Evolutionary conservation across 2,888 invertebrate species (phyloP).

Genomic region (Apotomis turbidana): DNA sequence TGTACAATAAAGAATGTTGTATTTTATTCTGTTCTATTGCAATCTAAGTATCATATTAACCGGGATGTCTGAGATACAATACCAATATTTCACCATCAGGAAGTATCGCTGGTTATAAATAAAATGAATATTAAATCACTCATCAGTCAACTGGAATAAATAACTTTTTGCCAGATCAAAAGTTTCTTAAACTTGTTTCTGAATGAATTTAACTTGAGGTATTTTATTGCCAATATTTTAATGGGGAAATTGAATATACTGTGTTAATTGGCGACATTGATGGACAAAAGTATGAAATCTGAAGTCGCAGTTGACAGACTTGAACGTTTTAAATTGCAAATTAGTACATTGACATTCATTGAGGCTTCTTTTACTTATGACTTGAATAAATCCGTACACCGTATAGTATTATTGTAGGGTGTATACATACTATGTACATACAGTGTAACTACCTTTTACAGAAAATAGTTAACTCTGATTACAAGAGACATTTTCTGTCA

Average conservation of each 20-base stretch:
- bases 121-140: conserved; percentile 11
- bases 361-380: too few relatives aligned
- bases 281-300: not conserved
- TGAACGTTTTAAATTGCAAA: too few relatives aligned
- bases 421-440: too few relatives aligned
- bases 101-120: conserved; percentile 13
- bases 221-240: not conserved
- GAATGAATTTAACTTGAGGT: conserved; percentile 10
- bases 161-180: conserved; percentile 8
- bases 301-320: not conserved
- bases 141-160: conserved; percentile 17
- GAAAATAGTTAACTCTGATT: too few relatives aligned
- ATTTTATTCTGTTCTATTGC: too few relatives aligned
- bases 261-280: not conserved
- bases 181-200: not conserved
- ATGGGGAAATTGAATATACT: not conserved
- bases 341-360: too few relatives aligned
- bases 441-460: too few relatives aligned
- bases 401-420: too few relatives aligned
- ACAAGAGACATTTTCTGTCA: too few relatives aligned
- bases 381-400: too few relatives aligned
- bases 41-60: not conserved
- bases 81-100: not conserved
- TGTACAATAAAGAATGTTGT: too few relatives aligned
- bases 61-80: not conserved